These are phyloP conservation scores for Anguilla obscura DNA, from an alignment of 2,797 vertebrate genomes.

Conservation along the genomic window DNA sequence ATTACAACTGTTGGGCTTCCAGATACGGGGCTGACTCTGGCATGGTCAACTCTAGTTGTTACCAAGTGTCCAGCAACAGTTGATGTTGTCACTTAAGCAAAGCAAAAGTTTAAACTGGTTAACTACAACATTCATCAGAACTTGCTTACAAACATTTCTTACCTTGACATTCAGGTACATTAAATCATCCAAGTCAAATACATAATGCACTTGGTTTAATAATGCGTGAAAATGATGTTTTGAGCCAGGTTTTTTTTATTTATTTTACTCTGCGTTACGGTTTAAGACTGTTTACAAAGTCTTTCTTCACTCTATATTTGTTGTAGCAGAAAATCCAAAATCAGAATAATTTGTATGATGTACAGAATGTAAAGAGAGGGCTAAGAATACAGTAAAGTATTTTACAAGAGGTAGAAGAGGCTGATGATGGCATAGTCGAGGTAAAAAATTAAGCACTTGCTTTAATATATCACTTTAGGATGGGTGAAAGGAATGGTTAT, in stretches of 20 bases:
- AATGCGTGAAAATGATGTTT: not conserved
- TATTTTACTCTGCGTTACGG: not conserved
- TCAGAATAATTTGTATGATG: conserved; percentile 20
- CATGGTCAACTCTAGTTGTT: not conserved
- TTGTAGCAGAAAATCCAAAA: not conserved
- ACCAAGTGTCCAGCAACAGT: no score
- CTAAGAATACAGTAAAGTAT: conserved; percentile 42
- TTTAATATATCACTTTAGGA: conserved; percentile 28
- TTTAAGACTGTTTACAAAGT: not conserved
- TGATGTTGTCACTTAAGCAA: no score
- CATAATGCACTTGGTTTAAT: not conserved
- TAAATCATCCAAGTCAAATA: no score
- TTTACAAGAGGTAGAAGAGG: conserved; percentile 14
- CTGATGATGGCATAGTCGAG: conserved; percentile 26
- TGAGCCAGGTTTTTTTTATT: not conserved
- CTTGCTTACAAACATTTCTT: no score
- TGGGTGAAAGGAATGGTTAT: conserved; percentile 38
- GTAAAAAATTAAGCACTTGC: conserved; percentile 42
- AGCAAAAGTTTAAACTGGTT: no score
- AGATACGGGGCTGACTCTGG: not conserved
- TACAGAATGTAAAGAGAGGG: conserved; percentile 30
- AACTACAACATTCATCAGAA: no score
- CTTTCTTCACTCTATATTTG: not conserved
- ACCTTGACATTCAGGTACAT: no score
- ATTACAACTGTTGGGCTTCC: no score